Base-by-base conservation (phyloP, 2,888 invertebrate species). In the Agonum fuliginosum region DNA sequence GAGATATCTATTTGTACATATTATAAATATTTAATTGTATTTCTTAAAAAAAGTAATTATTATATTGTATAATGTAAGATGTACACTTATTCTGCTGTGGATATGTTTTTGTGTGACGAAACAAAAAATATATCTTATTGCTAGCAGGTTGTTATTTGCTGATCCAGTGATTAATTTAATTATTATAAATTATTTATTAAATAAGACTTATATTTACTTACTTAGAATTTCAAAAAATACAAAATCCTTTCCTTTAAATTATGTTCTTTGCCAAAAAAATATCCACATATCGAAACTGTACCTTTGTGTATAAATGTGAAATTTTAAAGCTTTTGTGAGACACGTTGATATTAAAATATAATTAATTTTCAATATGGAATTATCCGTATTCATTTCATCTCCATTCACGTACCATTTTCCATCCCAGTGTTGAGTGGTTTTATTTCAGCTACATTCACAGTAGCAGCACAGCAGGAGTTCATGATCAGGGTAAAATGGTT, bases 251-350 rank as follows among this genome's bases (percentile, higher is more conserved):
- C 20, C 8, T 20, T 10, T 20, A 43, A 65, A 62, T 67, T 4
- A 24, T 46, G 43, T 85, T 84, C 84, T 82, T 84, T 84, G 86
- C 86, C 86, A 62, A 62, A 86, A 86, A 86, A 80, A 83, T 74
- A 74, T 46, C 62, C 65, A 58, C 65, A 22, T 43, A 34, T 46
- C 22, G 74, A 74, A 58, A 74, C 46, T 74, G 74, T 74, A 74
- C 74, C 46, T 74, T 74, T 74, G 74, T 74, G 74, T 74, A 74
- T 74, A 74, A 74, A 74, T 74, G 74, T 74, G 74, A 74, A 74
- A 74, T 74, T 74, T 74, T 74, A 79, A 84, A 86, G 86, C 86
- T 87, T 87, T 86, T 86, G 86, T 87, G 86, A 86, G 80, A 86
- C 86, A 86, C 85, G 84, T 85, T 85, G 83, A 83, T 81, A 83